These are phyloP conservation scores for Pterocles orientalis DNA, from an alignment of 2,113 vertebrate genomes.

Conservation along the genomic window DNA sequence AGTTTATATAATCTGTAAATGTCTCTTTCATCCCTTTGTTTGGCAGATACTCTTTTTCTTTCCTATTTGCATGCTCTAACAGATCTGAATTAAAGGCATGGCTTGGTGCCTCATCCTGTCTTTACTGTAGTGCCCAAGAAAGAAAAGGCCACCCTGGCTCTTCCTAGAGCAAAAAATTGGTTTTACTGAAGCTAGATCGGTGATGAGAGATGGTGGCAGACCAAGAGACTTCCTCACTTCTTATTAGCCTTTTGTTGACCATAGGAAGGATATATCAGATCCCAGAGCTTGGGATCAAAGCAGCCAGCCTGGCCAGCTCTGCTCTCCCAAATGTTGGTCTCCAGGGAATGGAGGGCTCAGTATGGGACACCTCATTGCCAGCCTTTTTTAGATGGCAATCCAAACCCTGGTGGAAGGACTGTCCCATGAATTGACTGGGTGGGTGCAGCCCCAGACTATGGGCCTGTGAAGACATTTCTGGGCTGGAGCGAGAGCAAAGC, in stretches of 20 bases:
- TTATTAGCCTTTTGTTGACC: not conserved
- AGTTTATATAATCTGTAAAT: not conserved
- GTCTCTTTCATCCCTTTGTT: not conserved
- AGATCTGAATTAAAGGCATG: not conserved
- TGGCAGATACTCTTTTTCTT: not conserved
- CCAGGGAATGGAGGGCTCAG: not conserved
- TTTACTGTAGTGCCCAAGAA: not conserved
- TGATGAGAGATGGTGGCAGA: not conserved
- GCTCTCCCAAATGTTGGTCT: not conserved
- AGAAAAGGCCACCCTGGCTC: not conserved
- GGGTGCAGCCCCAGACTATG: not conserved
- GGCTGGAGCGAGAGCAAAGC: not conserved
- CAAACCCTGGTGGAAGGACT: not conserved
- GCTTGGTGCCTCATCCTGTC: not conserved
- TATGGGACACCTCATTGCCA: not conserved
- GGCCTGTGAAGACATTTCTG: not conserved
- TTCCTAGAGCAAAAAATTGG: not conserved
- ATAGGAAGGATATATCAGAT: not conserved
- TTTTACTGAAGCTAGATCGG: not conserved
- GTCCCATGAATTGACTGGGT: not conserved
- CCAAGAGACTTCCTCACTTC: not conserved
- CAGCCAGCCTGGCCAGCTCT: not conserved
- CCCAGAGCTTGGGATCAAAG: not conserved
- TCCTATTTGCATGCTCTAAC: not conserved
- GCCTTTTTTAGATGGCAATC: not conserved